phyloP scores from a whole-genome alignment of 2,888 invertebrate species.

The Nephrotoma appendiculata region DNA sequence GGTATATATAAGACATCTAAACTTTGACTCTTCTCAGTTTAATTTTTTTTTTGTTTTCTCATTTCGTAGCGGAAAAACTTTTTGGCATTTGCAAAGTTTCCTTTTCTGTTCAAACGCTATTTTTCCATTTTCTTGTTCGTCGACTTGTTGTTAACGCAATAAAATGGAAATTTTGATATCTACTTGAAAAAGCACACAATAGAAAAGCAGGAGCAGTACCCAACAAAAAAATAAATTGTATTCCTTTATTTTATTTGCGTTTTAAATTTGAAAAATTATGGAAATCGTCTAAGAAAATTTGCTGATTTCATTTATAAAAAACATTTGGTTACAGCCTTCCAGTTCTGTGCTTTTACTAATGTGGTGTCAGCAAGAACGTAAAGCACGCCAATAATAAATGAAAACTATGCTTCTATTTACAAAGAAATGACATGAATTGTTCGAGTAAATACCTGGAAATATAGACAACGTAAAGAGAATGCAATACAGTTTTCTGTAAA shows the following conservation, averaged over 20 bases:
- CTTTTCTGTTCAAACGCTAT: neutral
- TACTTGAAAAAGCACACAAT: neutral
- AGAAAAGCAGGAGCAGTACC: neutral
- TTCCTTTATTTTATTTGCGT: neutral
- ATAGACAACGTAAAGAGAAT: too few relatives aligned
- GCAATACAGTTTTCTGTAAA: too few relatives aligned
- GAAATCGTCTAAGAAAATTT: neutral
- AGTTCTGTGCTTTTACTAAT: too few relatives aligned
- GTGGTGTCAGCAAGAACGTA: too few relatives aligned
- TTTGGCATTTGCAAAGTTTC: neutral
- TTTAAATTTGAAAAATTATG: neutral
- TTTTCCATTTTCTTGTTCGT: neutral
- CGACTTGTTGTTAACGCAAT: neutral
- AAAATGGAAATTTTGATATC: neutral
- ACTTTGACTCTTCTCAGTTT: neutral
- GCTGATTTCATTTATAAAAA: neutral
- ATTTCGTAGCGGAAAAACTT: neutral
- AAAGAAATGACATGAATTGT: too few relatives aligned
- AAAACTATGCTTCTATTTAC: too few relatives aligned
- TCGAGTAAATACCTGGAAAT: too few relatives aligned
- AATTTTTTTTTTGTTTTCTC: neutral
- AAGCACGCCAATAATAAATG: too few relatives aligned
- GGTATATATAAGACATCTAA: neutral
- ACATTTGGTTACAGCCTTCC: too few relatives aligned
- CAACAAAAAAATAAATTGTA: neutral